Percentiles rank a stretch among this genome's conserved stretches.
Evolutionary conservation across 1,140 invertebrate genomes (phyloP).

Genomic region (Neodiprion lecontei): DNA sequence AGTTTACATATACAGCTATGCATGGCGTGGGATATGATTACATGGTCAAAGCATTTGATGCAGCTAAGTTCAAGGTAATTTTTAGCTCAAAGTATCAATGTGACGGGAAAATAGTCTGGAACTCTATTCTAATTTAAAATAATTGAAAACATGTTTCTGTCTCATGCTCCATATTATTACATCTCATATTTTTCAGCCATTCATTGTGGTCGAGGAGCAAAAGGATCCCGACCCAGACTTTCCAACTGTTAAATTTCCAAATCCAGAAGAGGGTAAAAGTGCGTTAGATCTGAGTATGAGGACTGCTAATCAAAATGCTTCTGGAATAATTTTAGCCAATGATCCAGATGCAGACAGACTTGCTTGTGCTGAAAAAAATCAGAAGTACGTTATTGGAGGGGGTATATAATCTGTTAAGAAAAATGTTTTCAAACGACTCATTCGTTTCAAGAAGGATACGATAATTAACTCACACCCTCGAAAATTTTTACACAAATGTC

Average conservation of each 20-base stretch:
- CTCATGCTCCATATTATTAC: no score
- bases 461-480: background rate
- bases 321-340: constrained; percentile 89
- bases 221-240: constrained; percentile 95
- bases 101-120: background rate
- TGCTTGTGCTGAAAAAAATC: constrained; percentile 85
- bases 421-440: constrained; percentile 6
- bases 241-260: constrained; percentile 95
- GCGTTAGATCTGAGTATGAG: constrained; percentile 86
- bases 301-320: constrained; percentile 77
- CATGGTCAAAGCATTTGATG: constrained; percentile 77
- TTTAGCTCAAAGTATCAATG: constrained; percentile 9
- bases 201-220: constrained; percentile 85
- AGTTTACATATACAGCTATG: constrained; percentile 94
- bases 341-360: constrained; percentile 98
- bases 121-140: background rate
- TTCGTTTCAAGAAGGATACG: background rate
- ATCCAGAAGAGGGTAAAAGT: constrained; percentile 96
- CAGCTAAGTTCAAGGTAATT: constrained; percentile 76
- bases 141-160: no score
- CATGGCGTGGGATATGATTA: constrained; percentile 94
- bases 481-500: no score
- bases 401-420: constrained; percentile 24
- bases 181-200: constrained; percentile 57
- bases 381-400: constrained; percentile 49